These are phyloP conservation scores for Ivindomyrus marchei DNA, from an alignment of 2,113 vertebrate species.

Conservation along the genomic window DNA sequence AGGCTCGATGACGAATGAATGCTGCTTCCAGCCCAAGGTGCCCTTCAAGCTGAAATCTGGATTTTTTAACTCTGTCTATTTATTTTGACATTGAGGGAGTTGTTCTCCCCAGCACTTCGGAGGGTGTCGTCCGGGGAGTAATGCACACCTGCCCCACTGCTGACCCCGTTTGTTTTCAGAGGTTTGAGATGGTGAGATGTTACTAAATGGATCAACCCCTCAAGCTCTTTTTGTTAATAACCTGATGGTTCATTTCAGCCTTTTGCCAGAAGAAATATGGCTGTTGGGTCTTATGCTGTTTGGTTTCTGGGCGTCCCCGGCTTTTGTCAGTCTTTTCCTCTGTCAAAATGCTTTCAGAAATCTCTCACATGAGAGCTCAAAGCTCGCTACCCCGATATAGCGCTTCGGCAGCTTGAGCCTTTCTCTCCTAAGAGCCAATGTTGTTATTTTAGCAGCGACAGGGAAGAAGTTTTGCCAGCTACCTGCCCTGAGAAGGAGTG, in stretches of 20 bases:
- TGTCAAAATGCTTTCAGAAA: background rate
- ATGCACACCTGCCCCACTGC: background rate
- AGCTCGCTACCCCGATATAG: background rate
- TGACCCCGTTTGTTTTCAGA: background rate
- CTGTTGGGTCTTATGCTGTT: background rate
- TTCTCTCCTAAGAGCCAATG: background rate
- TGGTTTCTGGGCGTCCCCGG: background rate
- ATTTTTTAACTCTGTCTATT: conserved; percentile 4
- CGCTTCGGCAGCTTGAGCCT: background rate
- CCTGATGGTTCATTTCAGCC: background rate
- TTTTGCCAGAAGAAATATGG: background rate
- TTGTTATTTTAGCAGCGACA: background rate
- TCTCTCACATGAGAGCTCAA: background rate
- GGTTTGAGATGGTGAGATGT: background rate
- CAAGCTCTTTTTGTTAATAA: background rate
- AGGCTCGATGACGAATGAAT: background rate
- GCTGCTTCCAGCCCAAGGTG: background rate
- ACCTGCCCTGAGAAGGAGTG: background rate
- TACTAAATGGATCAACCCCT: background rate
- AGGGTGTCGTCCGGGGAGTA: background rate
- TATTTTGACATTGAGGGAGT: background rate
- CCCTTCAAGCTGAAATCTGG: conserved; percentile 1
- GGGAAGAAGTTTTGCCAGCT: background rate
- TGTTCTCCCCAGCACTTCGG: background rate
- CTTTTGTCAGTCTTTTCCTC: background rate